phyloP scores from a whole-genome alignment of 1,140 invertebrate genomes.

The Habropoda laboriosa region DNA sequence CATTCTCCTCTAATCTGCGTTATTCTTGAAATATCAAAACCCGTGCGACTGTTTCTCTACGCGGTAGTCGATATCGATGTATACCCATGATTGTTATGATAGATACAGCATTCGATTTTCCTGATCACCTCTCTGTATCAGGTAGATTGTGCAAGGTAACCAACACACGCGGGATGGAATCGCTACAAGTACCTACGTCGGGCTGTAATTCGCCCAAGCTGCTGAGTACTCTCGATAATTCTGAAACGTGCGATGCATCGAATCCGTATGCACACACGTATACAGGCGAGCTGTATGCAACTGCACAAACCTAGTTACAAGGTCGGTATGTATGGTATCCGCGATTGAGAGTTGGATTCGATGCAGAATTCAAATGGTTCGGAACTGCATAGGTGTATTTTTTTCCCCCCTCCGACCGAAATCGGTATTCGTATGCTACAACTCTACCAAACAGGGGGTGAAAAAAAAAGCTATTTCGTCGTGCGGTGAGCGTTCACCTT shows the following conservation, averaged over 20 bases:
- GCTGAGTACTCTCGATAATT: conserved; percentile 75
- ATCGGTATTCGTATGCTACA: conserved; percentile 8
- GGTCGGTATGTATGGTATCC: conserved; percentile 64
- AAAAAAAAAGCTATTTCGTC: conserved; percentile 39
- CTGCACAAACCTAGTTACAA: conserved; percentile 72
- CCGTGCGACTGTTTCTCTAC: not conserved
- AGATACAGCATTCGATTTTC: conserved; percentile 55
- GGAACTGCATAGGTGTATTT: conserved; percentile 33
- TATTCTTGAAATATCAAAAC: not conserved
- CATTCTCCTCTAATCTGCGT: not conserved
- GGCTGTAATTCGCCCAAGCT: conserved; percentile 71
- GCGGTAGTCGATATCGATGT: not conserved
- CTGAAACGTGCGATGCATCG: conserved; percentile 75
- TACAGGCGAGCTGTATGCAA: conserved; percentile 56
- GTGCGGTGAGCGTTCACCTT: not conserved
- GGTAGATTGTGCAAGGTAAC: conserved; percentile 39
- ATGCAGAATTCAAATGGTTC: conserved; percentile 51
- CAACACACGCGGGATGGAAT: conserved; percentile 52
- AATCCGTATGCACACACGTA: conserved; percentile 63
- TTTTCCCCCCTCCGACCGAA: conserved; percentile 2
- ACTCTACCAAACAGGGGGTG: conserved; percentile 27
- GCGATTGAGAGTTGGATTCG: conserved; percentile 59
- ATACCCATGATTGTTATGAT: conserved; percentile 19
- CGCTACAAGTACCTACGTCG: conserved; percentile 58
- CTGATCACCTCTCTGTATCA: conserved; percentile 43